phyloP scores from a whole-genome alignment of 2,888 invertebrate species.

The Hirtodrosophila histrioides region DNA sequence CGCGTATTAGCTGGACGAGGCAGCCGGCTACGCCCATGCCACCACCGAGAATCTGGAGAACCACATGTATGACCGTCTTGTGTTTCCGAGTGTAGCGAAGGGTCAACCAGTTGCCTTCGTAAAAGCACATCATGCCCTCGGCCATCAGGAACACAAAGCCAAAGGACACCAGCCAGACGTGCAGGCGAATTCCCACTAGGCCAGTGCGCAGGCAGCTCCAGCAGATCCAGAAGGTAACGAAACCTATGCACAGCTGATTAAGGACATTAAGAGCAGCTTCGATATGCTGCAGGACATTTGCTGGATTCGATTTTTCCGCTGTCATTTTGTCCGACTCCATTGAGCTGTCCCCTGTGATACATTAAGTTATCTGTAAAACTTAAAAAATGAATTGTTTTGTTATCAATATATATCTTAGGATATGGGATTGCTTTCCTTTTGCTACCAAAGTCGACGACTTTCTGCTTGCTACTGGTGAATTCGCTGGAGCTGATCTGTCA shows the following conservation, averaged over 20 bases:
- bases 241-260: conserved; percentile 80
- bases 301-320: conserved; percentile 19
- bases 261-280: conserved; percentile 71
- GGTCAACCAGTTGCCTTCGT: conserved; percentile 72
- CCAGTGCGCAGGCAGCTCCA: conserved; percentile 72
- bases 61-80: conserved; percentile 75
- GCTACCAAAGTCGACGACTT: too few relatives aligned
- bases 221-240: conserved; percentile 78
- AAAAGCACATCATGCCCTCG: conserved; percentile 80
- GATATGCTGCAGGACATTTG: conserved; percentile 54
- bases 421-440: too few relatives aligned
- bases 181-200: conserved; percentile 68
- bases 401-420: too few relatives aligned
- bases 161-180: conserved; percentile 78
- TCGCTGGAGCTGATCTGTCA: too few relatives aligned
- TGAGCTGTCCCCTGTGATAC: not conserved
- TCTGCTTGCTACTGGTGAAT: too few relatives aligned
- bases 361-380: too few relatives aligned
- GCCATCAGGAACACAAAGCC: conserved; percentile 81
- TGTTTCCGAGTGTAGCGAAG: conserved; percentile 63
- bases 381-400: too few relatives aligned
- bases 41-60: conserved; percentile 74
- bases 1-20: conserved; percentile 67
- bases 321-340: conserved; percentile 22
- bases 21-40: conserved; percentile 76